Base-by-base conservation (phyloP, 2,888 invertebrate species). In the Elgonia sp. region DNA sequence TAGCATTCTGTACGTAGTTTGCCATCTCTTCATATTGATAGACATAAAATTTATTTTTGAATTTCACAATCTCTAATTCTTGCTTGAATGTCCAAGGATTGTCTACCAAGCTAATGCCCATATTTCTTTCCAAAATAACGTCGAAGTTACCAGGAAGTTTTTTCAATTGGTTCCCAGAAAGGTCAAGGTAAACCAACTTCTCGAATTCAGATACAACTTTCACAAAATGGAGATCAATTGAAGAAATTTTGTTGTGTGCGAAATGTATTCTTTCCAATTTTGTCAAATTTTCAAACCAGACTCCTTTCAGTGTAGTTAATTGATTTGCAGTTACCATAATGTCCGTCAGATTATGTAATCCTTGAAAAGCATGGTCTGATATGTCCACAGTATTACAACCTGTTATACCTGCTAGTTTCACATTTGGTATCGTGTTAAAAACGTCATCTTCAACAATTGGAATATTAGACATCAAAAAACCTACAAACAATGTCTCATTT, bases 231-330 rank as follows among this genome's bases (percentile, higher is more conserved):
- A 76, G 75, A 16, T 86, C 85, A 14, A 86, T 86, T 12, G 12
- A 37, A 0, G 21, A 3, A 29, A 86, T 81, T 42, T 29, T 69
- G 37, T 86, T 86, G 14, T 81, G 40, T 7, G 50, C 1, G 0
- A 84, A 6, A 2, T 39, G 0, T 40, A 84, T 6, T 9, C 0
- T 42, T 0, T 29, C 10, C 62, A 85, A 21, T 0, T 75, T 57
- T 7, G 50, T 29, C 4, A 18, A 53, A 29, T 85, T 85, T 63
- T 80, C 80, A 18, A 85, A 80, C 85, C 85, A 85, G 20, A 75
- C 20, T n/a, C 85, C 85, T 42, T 85, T 85, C 0, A 75, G n/a
- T 10, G 7, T 18, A 7, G 73, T 75, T 3, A 85, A 12, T 0
- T 81, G 55, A n/a, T 86, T 86, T 12, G 29, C 62, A 6, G 18